Percentiles rank a stretch among this genome's conserved stretches.
Evolutionary conservation across 2,888 invertebrate genomes (phyloP).

Genomic region (Sphecodes monilicornis): DNA sequence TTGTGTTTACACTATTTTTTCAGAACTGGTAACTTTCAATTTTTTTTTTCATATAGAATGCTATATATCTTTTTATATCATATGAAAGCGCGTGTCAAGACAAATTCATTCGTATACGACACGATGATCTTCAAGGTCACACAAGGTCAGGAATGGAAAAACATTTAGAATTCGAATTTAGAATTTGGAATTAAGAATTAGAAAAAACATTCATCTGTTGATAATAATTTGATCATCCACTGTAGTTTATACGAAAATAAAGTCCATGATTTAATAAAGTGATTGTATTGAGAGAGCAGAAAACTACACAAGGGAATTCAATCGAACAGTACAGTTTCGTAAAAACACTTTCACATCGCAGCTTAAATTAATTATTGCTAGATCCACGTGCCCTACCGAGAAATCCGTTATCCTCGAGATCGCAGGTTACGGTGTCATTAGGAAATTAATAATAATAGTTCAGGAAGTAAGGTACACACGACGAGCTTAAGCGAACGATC

Average conservation of each 20-base stretch:
- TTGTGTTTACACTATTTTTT: neutral
- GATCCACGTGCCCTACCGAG: neutral
- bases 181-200: too few species aligned
- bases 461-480: neutral
- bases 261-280: neutral
- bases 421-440: neutral
- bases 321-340: slow-evolving; percentile 2
- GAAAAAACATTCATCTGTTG: too few species aligned
- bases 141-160: neutral
- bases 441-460: neutral
- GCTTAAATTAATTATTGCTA: neutral
- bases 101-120: neutral
- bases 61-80: too few species aligned
- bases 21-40: neutral
- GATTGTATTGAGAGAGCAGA: neutral
- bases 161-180: neutral
- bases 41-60: neutral
- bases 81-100: too few species aligned
- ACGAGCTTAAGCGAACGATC: neutral
- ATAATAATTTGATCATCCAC: too few species aligned
- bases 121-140: neutral
- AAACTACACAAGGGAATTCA: neutral
- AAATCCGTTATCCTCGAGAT: neutral
- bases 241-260: neutral
- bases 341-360: neutral